Evolutionary conservation across 2,113 vertebrate genomes (phyloP).

Genomic region (Danio rerio): DNA sequence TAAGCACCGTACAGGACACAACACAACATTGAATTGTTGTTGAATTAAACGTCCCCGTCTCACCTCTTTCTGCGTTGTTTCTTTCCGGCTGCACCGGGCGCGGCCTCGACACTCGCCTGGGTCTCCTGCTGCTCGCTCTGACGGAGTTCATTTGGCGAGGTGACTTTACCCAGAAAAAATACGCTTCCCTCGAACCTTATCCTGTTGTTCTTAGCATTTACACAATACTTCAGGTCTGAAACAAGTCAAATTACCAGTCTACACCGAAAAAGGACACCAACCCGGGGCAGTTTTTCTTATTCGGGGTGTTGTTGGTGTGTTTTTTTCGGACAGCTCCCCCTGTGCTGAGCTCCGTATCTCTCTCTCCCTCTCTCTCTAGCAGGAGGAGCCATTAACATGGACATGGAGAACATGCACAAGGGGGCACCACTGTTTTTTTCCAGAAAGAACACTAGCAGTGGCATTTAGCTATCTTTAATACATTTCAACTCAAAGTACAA

Average conservation of each 20-base stretch:
- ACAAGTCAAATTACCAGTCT: slow-evolving; percentile 35
- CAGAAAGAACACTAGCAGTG: background rate
- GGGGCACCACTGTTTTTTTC: slow-evolving; percentile 18
- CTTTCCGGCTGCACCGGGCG: slow-evolving; percentile 98
- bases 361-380: slow-evolving; percentile 83
- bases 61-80: slow-evolving; percentile 95
- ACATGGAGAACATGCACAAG: slow-evolving; percentile 48
- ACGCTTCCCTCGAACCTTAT: slow-evolving; percentile 70
- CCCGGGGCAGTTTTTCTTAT: slow-evolving; percentile 39
- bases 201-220: slow-evolving; percentile 48
- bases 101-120: slow-evolving; percentile 99
- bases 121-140: slow-evolving; percentile 98
- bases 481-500: too few relatives aligned
- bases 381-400: slow-evolving; percentile 95
- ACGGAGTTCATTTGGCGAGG: slow-evolving; percentile 99
- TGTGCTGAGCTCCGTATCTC: slow-evolving; percentile 70
- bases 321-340: slow-evolving; percentile 63
- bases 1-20: background rate
- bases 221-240: slow-evolving; percentile 6
- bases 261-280: slow-evolving; percentile 40
- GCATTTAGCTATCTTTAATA: too few relatives aligned
- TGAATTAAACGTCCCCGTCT: slow-evolving; percentile 53
- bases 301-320: slow-evolving; percentile 45
- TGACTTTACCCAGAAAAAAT: slow-evolving; percentile 74
- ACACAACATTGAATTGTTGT: background rate